Evolutionary conservation across 2,797 vertebrate genomes (phyloP), one percentile per base, ranked within the genome.

Genomic region (Uromys caudimaculatus): DNA sequence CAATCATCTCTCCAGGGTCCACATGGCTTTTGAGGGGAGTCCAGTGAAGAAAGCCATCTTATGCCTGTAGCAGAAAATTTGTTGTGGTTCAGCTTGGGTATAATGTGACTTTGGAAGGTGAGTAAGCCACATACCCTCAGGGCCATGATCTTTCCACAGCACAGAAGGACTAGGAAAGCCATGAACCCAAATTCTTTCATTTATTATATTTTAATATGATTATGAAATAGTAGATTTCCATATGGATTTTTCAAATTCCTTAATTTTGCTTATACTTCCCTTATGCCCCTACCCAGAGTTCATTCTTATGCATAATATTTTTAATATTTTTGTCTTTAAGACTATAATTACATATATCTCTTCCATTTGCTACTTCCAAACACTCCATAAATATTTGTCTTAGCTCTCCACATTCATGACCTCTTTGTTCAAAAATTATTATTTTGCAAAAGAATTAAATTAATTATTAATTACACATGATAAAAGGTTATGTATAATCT

Each of bases 21-120:
- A 99, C 99, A 0, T 99, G 99, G 91, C 99, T 99, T 99, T 99
- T 99, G 38, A 99, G 99, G 17, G 99, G 99, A 24, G 99, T 99
- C 99, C 99, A 99, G 98, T 99, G 99, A 97, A 99, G 99, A 58
- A 98, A 96, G 52, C 99, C 99, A 3, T 99, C 99, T 3, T 99
- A 24, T 60, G 58, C 23, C 23, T 60, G 58, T 23, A 24, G 23
- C 23, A 60, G 8, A 58, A 60, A 60, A 1, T 60, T 24, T 60
- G 27, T 97, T 95, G 24, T 98, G 98, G 27, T 97, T 95, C 24
- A 93, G 62, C 38, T 95, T 98, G 41, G 98, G 98, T 90, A 16
- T 98, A 81, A 50, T 86, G 41, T 99, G 96, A 94, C 98, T 99
- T 75, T 99, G 99, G 97, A 99, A 99, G 97, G 99, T 98, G 95